A percentile compares a stretch with the other conserved stretches of the same genome.
These are phyloP conservation scores for Sphinx pinastri DNA, from an alignment of 2,888 invertebrate genomes.

Conservation along the genomic window DNA sequence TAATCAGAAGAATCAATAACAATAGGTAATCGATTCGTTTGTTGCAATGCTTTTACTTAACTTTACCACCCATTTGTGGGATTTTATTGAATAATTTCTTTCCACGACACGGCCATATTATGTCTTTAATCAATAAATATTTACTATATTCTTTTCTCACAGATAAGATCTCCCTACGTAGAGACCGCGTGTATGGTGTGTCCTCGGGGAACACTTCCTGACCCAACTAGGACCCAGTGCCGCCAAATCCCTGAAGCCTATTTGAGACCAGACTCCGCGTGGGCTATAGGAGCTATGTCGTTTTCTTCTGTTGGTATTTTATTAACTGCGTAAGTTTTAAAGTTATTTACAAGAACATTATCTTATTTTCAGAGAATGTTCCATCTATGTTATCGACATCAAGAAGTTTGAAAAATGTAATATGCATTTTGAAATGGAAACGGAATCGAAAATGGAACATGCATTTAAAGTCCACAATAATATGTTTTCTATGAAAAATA, in stretches of 20 bases:
- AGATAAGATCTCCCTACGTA: conserved; percentile 92
- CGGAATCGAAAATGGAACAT: too few species aligned
- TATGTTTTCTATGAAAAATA: too few species aligned
- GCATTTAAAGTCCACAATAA: too few species aligned
- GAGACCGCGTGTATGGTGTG: conserved; percentile 94
- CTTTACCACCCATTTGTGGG: too few species aligned
- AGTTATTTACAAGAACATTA: not conserved
- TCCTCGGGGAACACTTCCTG: conserved; percentile 92
- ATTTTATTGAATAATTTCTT: not conserved
- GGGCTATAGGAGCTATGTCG: conserved; percentile 97
- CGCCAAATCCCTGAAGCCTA: conserved; percentile 92
- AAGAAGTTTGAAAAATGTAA: too few species aligned
- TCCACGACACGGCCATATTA: not conserved
- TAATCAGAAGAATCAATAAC: too few species aligned
- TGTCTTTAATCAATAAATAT: not conserved
- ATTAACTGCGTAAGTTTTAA: conserved; percentile 86
- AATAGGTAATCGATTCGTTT: too few species aligned
- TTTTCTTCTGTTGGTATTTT: conserved; percentile 94
- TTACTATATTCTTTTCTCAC: conserved; percentile 33
- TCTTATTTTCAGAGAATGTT: too few species aligned
- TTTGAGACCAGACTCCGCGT: conserved; percentile 91
- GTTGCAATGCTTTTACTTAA: too few species aligned
- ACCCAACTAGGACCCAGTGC: conserved; percentile 88
- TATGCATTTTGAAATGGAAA: too few species aligned
- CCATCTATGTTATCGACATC: too few species aligned